Evolutionary conservation across 1,140 invertebrate genomes (phyloP).

Genomic region (Zaprionus inermis): DNA sequence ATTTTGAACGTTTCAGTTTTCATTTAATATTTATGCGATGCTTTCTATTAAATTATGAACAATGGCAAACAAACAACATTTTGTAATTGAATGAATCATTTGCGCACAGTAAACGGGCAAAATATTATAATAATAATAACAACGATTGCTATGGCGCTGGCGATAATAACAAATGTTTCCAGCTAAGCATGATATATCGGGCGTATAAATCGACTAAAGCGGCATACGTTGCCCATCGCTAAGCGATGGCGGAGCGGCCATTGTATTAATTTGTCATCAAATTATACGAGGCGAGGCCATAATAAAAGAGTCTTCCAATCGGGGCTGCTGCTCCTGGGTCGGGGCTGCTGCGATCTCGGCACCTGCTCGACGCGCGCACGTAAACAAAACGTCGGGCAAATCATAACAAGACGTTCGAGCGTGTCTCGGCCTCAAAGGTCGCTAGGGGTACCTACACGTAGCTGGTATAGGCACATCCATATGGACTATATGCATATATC

Average conservation of each 20-base stretch:
- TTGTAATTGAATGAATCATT: slow-evolving; percentile 78
- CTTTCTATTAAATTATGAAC: slow-evolving; percentile 54
- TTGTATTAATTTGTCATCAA: slow-evolving; percentile 81
- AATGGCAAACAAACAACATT: slow-evolving; percentile 55
- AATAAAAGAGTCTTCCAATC: slow-evolving; percentile 43
- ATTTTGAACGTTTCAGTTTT: slow-evolving; percentile 48
- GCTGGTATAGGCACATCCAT: slow-evolving; percentile 14
- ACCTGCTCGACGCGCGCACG: slow-evolving; percentile 22
- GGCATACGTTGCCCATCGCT: slow-evolving; percentile 52
- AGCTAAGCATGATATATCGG: slow-evolving; percentile 55
- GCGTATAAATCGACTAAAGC: slow-evolving; percentile 57
- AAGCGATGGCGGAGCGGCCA: slow-evolving; percentile 25
- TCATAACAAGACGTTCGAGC: slow-evolving; percentile 42
- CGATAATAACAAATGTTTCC: slow-evolving; percentile 55
- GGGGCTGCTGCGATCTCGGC: slow-evolving; percentile 15
- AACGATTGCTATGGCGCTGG: slow-evolving; percentile 33
- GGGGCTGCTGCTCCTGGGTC: not conserved
- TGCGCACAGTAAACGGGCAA: slow-evolving; percentile 67
- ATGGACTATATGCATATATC: slow-evolving; percentile 4
- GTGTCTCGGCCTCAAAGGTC: slow-evolving; percentile 46
- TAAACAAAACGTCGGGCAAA: slow-evolving; percentile 47
- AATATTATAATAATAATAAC: slow-evolving; percentile 70
- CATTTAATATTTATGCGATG: slow-evolving; percentile 65
- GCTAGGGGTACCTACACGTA: not conserved
- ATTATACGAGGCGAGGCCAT: slow-evolving; percentile 58